phyloP scores from a whole-genome alignment of 1,140 invertebrate genomes.

The Pseudobourletiella spinata region DNA sequence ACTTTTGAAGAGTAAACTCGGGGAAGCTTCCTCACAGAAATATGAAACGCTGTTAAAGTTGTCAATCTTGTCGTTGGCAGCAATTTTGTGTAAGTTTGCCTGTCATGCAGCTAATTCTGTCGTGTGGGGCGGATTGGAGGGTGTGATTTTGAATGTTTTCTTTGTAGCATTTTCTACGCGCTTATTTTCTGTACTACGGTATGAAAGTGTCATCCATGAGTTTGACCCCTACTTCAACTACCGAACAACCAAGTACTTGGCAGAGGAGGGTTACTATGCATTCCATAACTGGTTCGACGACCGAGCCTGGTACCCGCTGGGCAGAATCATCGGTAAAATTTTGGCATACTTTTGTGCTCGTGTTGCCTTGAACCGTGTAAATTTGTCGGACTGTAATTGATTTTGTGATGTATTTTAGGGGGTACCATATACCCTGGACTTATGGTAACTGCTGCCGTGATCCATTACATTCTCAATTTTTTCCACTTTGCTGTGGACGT shows the following conservation, averaged over 20 bases:
- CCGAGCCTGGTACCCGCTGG: constrained; percentile 93
- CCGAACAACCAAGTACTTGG: constrained; percentile 84
- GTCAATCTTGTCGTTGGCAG: constrained; percentile 79
- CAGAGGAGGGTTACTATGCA: constrained; percentile 93
- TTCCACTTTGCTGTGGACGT: constrained; percentile 93
- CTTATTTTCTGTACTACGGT: constrained; percentile 90
- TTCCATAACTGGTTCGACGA: constrained; percentile 82
- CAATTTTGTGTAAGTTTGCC: constrained; percentile 75
- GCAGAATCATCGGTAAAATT: constrained; percentile 81
- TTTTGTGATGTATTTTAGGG: background rate
- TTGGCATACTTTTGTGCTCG: too few relatives aligned
- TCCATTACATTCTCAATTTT: constrained; percentile 80
- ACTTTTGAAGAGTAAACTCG: constrained; percentile 29
- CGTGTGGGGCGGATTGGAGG: background rate
- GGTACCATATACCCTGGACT: constrained; percentile 81
- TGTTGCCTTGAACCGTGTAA: too few relatives aligned
- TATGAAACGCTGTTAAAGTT: constrained; percentile 91
- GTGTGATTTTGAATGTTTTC: constrained; percentile 42
- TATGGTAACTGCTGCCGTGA: constrained; percentile 90
- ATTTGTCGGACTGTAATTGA: too few relatives aligned
- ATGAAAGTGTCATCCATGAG: constrained; percentile 97
- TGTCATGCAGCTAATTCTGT: background rate
- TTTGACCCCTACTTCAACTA: constrained; percentile 99
- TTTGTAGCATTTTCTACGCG: constrained; percentile 82
- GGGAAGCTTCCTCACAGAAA: constrained; percentile 60